Base-by-base conservation (phyloP, 2,888 invertebrate species). In the Linyphia triangularis region DNA sequence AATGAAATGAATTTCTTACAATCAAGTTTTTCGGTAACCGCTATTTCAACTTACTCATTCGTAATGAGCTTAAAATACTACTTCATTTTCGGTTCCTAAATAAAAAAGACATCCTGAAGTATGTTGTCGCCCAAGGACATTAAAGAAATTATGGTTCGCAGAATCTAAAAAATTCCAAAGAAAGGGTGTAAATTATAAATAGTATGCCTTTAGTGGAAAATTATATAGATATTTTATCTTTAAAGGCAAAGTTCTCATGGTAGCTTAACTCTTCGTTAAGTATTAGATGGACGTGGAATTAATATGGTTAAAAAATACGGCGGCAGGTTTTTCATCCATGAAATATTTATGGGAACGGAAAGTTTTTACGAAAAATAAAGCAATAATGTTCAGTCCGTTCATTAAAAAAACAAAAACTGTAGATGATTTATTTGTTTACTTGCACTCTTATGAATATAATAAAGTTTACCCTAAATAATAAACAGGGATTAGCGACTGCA, bases 181-280 rank as follows among this genome's bases (percentile, higher is more conserved):
- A 19, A 59, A 59, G 22, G 7, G 1, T 59, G 22, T 59, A 59
- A 59, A 59, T 59, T 59, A 59, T 59, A 24, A 59, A 59, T 59
- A 59, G 22, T 59, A 59, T 59, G 59, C 19, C 59, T 24, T 59
- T 24, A 59, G 59, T 59, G 59, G 59, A 59, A 59, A 59, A 59
- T 59, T 59, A 59, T 59, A 24, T 59, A 59, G n/a, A n/a, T 59
- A 24, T 59, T 59, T 59, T 24, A 59, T 59, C 59, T 59, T 22
- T 59, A 22, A 59, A 59, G 9, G 22, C 22, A 24, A 59, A 59
- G 59, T 59, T 59, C 10, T 22, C 22, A 24, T 19, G 59, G 59
- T 13, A 13, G 24, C 59, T 59, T 59, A 59, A 22, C 22, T 59
- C 59, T 59, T 59, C 24, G 59, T 59, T 24, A n/a, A n/a, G n/a